Percentiles rank a stretch among this genome's conserved stretches.
These are phyloP conservation scores for Streptopelia turtur DNA, from an alignment of 2,797 vertebrate genomes.

Conservation along the genomic window DNA sequence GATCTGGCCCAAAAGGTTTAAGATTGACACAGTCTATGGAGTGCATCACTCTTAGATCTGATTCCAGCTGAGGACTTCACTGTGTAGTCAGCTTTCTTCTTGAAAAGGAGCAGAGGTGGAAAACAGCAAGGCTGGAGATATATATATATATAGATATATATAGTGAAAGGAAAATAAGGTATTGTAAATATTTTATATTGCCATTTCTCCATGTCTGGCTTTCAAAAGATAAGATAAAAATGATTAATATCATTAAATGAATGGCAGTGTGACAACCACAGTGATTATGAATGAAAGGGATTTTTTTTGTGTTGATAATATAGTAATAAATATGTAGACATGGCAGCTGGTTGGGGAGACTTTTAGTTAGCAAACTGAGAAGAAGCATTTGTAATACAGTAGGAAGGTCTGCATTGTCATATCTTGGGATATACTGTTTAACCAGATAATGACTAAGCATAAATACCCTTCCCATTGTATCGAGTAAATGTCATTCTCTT, in stretches of 20 bases:
- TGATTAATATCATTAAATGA: neutral
- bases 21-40: neutral
- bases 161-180: neutral
- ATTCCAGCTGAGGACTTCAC: neutral
- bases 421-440: neutral
- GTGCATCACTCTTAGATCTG: neutral
- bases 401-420: neutral
- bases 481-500: neutral
- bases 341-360: neutral
- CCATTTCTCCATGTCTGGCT: neutral
- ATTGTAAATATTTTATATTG: neutral
- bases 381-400: neutral
- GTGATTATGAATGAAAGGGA: neutral
- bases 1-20: neutral
- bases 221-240: neutral
- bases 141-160: neutral
- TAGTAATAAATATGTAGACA: neutral
- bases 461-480: neutral
- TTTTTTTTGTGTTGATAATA: neutral
- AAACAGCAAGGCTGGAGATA: neutral
- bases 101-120: neutral
- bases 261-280: neutral
- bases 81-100: neutral
- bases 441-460: neutral
- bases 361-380: neutral